Base-by-base conservation (phyloP, 30 jellyfish, hydroid and myxozoan genomes). In the Hydractinia symbiolongicarpus region DNA sequence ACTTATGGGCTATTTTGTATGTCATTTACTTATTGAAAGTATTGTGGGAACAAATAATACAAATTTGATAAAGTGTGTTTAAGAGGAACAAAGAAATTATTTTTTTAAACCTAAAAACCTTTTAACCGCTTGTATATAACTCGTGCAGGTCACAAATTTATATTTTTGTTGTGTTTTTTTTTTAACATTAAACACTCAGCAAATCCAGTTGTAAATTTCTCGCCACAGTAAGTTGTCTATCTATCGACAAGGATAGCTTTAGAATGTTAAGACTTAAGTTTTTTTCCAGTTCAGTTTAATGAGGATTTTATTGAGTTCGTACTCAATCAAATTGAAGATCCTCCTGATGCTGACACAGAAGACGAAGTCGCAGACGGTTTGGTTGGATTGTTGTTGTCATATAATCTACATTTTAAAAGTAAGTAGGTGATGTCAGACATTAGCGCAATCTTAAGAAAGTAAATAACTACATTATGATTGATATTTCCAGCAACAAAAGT, bases 391-490 rank as follows among this genome's bases (percentile, higher is more conserved):
- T 62, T 90, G 30, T 82, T 90, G 53, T 81, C 97, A 17, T 90
- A 80, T 83, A 90, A 90, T 72, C 88, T 85, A 62, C 97, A 90
- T 72, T 85, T 90, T 55, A 82, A 77, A 90, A 94, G 97, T 90
- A 85, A 6, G 79, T 6, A 10, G 0, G 30, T 66, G 20, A 67
- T 10, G 78, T 67, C 20, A 10, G 14, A 11, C 51, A 13, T 10
- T 13, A 67, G 14, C 78, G 3, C 78, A 67, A 67, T 13, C 78
- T 30, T 30, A 30, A 30, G 2, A 30, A 30, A n/a, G n/a, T 30
- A 30, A 30, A 30, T 30, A 30, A 30, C 44, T 30, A 30, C 44
- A 30, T 67, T 67, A 10, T 67, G n/a, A 1, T 67, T 13, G 69
- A n/a, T 64, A 6, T 13, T 51, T 20, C 15, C 80, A 71, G 80